phyloP scores from a whole-genome alignment of 2,888 invertebrate genomes.

The Spatulosminthurus flaviceps region DNA sequence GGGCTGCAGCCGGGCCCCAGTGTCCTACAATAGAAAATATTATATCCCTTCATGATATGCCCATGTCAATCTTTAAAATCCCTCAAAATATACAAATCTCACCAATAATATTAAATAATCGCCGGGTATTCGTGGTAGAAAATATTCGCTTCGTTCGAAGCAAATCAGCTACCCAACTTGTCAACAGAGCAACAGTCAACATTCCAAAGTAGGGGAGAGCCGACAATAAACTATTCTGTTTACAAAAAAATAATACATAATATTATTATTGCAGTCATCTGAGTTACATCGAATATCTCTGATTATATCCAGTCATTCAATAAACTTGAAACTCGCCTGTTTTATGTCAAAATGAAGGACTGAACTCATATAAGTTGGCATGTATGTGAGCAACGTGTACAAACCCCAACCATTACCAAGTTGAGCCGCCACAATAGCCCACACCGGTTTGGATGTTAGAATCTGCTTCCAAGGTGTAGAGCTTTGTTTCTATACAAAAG shows the following conservation, averaged over 20 bases:
- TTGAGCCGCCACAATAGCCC: slow-evolving; percentile 84
- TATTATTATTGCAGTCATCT: neutral
- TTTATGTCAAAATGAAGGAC: slow-evolving; percentile 83
- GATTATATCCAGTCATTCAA: neutral
- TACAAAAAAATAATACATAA: neutral
- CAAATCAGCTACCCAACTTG: slow-evolving; percentile 76
- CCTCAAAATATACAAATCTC: too few species aligned
- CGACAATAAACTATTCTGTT: slow-evolving; percentile 71
- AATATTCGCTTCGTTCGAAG: slow-evolving; percentile 65
- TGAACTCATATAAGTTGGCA: slow-evolving; percentile 84
- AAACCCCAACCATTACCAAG: slow-evolving; percentile 86
- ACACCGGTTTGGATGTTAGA: slow-evolving; percentile 78
- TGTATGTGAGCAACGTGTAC: slow-evolving; percentile 82
- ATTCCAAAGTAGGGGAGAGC: slow-evolving; percentile 75
- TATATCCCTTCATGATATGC: too few species aligned
- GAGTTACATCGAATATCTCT: too few species aligned
- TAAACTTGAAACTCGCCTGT: slow-evolving; percentile 69
- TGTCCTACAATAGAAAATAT: slow-evolving; percentile 68
- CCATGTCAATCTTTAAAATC: too few species aligned
- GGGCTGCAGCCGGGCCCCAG: slow-evolving; percentile 74
- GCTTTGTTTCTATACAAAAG: slow-evolving; percentile 42
- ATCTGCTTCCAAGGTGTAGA: slow-evolving; percentile 78
- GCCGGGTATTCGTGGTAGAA: slow-evolving; percentile 67
- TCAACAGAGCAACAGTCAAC: slow-evolving; percentile 74
- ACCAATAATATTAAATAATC: slow-evolving; percentile 69